phyloP scores from a whole-genome alignment of 2,888 invertebrate genomes.

The Galerucella nymphaeae region DNA sequence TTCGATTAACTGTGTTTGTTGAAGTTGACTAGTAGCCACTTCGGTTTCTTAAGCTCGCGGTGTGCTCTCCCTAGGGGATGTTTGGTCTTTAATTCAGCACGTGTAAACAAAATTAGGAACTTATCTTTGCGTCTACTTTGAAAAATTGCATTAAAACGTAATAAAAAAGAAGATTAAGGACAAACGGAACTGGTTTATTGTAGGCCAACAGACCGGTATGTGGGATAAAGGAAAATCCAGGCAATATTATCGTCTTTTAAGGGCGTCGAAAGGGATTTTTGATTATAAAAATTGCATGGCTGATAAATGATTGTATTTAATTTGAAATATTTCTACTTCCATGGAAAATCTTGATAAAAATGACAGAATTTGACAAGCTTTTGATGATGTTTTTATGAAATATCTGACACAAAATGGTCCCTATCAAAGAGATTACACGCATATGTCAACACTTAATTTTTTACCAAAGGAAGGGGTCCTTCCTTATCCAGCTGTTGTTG shows the following conservation, averaged over 20 bases:
- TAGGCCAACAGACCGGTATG: not conserved
- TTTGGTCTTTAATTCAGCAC: conserved; percentile 41
- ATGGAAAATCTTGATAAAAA: too few relatives aligned
- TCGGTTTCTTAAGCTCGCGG: conserved; percentile 6
- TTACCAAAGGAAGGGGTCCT: not conserved
- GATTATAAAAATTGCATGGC: too few relatives aligned
- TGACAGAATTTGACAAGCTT: too few relatives aligned
- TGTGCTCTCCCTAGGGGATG: conserved; percentile 25
- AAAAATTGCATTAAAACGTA: conserved; percentile 38
- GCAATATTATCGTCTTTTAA: not conserved
- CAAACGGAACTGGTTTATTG: conserved; percentile 9
- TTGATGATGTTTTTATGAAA: not conserved
- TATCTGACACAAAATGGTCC: not conserved
- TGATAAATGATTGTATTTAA: too few relatives aligned
- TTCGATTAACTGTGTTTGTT: not conserved
- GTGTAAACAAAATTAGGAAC: conserved; percentile 43
- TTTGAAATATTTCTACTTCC: too few relatives aligned
- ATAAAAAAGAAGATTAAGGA: conserved; percentile 28
- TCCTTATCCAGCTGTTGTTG: not conserved
- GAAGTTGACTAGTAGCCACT: not conserved
- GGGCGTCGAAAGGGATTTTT: not conserved
- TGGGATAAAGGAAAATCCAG: conserved; percentile 8
- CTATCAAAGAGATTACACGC: conserved; percentile 4
- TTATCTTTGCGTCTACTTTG: conserved; percentile 39
- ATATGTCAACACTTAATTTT: conserved; percentile 13